Conservation (phyloP, 2,113 vertebrate genomes). For the Dryoscopus gambensis region DNA sequence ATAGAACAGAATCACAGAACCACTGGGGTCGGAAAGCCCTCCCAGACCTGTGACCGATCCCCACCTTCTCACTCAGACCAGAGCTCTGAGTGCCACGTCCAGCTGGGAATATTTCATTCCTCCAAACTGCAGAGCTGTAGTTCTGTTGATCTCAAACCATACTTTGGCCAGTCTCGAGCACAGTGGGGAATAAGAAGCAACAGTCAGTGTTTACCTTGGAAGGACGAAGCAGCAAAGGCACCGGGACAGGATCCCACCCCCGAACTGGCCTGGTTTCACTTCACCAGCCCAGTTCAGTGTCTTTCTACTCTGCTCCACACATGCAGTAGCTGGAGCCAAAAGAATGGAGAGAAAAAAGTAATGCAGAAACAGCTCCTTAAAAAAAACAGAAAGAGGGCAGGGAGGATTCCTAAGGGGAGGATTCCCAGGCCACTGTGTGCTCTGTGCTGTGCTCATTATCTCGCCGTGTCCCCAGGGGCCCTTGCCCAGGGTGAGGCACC, state of each 20-base stretch:
- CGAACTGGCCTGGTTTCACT: neutral
- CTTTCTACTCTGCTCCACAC: neutral
- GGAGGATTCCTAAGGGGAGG: neutral
- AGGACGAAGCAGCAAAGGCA: neutral
- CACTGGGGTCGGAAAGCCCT: neutral
- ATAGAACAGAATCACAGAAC: neutral
- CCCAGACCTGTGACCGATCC: neutral
- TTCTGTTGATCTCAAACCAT: neutral
- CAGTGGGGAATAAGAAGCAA: neutral
- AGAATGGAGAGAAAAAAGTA: neutral
- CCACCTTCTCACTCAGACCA: neutral
- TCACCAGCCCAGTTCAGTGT: neutral
- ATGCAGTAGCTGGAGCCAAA: neutral
- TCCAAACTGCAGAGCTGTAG: neutral
- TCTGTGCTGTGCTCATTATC: neutral
- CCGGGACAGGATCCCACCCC: accelerated
- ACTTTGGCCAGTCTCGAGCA: neutral
- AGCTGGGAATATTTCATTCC: neutral
- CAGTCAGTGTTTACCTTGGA: neutral
- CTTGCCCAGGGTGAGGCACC: neutral
- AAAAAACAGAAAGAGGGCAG: neutral
- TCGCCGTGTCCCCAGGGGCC: neutral
- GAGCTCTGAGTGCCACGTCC: accelerated
- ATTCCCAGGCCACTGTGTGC: neutral
- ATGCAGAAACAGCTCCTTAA: neutral